Percentiles rank a stretch among this genome's conserved stretches.
Evolutionary conservation across 1,140 invertebrate species (phyloP).

Genomic region (Lethrus apterus): DNA sequence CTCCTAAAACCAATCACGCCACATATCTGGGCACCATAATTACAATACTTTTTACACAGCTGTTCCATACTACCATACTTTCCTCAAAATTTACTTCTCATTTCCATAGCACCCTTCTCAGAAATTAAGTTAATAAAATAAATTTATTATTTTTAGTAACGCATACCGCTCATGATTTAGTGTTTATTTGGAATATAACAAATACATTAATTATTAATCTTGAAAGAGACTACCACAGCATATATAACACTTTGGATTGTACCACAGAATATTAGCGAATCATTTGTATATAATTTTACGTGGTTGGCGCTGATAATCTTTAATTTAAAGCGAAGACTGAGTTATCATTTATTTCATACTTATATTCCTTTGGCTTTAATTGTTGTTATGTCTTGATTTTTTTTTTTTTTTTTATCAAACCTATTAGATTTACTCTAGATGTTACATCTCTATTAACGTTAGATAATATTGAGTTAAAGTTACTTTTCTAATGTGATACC

Average conservation of each 20-base stretch:
- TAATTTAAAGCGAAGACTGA: slow-evolving; percentile 70
- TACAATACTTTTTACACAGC: too few species aligned
- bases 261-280: slow-evolving; percentile 69
- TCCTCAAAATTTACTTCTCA: too few species aligned
- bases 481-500: too few species aligned
- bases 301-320: slow-evolving; percentile 82
- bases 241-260: slow-evolving; percentile 81
- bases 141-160: slow-evolving; percentile 58
- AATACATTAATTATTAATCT: slow-evolving; percentile 79
- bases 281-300: slow-evolving; percentile 68
- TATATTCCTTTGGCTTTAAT: slow-evolving; percentile 85
- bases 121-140: slow-evolving; percentile 8
- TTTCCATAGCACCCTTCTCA: too few species aligned
- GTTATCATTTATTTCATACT: slow-evolving; percentile 84
- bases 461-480: too few species aligned
- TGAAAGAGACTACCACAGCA: slow-evolving; percentile 77
- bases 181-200: slow-evolving; percentile 83
- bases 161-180: slow-evolving; percentile 74
- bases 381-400: slow-evolving; percentile 90
- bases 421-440: slow-evolving; percentile 70
- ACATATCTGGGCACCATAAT: too few species aligned
- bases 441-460: slow-evolving; percentile 78
- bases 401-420: slow-evolving; percentile 89
- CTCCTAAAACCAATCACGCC: too few species aligned
- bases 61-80: too few species aligned